Percentiles rank a stretch among this genome's conserved stretches.
phyloP scores from a whole-genome alignment of 1,140 invertebrate species.

The Apocrypta bakeri region DNA sequence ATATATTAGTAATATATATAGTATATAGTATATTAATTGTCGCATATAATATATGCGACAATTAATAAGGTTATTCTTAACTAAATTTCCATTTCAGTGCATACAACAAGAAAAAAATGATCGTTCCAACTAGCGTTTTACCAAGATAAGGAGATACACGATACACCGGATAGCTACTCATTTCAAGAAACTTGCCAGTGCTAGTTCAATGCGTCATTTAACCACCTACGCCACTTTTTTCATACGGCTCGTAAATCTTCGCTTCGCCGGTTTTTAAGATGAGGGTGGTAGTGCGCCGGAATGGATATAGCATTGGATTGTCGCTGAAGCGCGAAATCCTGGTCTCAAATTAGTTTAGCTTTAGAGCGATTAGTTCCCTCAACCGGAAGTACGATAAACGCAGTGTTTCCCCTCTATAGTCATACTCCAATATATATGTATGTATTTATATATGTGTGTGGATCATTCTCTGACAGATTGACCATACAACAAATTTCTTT shows the following conservation, averaged over 20 bases:
- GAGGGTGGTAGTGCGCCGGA: neutral
- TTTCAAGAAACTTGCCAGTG: neutral
- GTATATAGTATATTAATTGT: too few species aligned
- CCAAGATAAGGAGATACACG: neutral
- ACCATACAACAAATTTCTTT: too few species aligned
- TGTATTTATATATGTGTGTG: neutral
- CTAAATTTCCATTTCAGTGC: too few species aligned
- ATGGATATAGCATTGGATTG: neutral
- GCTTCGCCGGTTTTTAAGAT: neutral
- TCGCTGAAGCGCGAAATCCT: neutral
- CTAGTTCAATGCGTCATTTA: neutral
- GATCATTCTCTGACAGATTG: neutral
- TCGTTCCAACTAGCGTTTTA: too few species aligned
- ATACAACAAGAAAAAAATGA: too few species aligned
- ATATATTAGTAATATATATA: too few species aligned
- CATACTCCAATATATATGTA: neutral
- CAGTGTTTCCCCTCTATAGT: neutral
- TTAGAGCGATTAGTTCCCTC: neutral
- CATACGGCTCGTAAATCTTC: neutral
- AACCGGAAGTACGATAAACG: neutral
- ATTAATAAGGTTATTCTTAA: too few species aligned
- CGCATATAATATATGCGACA: too few species aligned
- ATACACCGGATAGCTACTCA: neutral
- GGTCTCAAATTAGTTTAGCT: slow-evolving; percentile 7
- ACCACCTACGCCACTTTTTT: neutral